Percentiles rank a stretch among this genome's conserved stretches.
phyloP scores from a whole-genome alignment of 2,888 invertebrate genomes.

The Tipula vernalis region DNA sequence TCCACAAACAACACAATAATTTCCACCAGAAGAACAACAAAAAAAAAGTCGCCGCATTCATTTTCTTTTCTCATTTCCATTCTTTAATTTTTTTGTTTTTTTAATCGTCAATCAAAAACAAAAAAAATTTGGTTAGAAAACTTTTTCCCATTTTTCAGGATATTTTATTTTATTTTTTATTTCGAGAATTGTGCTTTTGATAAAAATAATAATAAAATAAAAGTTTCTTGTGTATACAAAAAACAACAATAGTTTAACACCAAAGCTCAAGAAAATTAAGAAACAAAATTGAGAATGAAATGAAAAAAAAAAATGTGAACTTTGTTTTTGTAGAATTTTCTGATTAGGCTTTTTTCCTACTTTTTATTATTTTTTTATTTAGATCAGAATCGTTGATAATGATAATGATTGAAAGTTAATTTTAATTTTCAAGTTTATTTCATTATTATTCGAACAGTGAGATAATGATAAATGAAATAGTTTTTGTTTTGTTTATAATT shows the following conservation, averaged over 20 bases:
- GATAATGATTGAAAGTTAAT: constrained; percentile 4
- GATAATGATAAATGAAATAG: neutral
- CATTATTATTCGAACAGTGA: neutral
- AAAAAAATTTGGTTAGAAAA: neutral
- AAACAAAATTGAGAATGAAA: neutral
- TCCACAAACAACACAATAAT: neutral
- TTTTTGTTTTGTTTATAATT: neutral
- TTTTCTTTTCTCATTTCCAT: neutral
- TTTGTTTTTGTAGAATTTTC: neutral
- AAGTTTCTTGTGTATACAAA: neutral
- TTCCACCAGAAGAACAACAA: neutral
- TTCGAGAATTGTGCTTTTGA: neutral
- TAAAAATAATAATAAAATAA: neutral
- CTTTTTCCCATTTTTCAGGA: neutral
- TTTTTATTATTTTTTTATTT: neutral
- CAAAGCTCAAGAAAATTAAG: neutral
- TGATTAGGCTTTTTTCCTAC: neutral
- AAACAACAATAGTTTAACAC: neutral
- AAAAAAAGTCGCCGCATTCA: neutral
- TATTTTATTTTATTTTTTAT: neutral
- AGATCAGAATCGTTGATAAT: neutral
- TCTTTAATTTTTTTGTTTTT: neutral
- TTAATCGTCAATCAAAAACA: neutral
- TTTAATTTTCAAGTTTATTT: neutral
- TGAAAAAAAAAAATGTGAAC: neutral